Base-by-base conservation (phyloP, 2,888 invertebrate species). In the Diadromus collaris region DNA sequence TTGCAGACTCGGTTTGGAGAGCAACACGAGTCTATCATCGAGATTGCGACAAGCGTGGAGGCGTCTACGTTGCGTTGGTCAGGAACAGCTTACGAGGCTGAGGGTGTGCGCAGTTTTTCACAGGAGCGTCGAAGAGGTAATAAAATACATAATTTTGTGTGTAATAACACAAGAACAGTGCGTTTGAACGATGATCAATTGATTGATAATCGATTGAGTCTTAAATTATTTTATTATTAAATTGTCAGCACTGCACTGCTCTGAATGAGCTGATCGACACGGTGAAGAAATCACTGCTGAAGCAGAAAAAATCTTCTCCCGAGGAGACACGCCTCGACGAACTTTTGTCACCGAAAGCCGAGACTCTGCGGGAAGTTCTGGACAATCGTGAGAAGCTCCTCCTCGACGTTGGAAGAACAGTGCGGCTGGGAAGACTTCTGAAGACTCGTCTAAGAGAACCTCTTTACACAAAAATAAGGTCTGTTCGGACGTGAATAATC, bases 41-140 rank as follows among this genome's bases (percentile, higher is more conserved):
- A 92, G 92, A 85, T 91, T 96, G 83, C 93, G 94, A 76, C 92
- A 92, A 83, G 94, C 94, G 10, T 96, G 96, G 96, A 93, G 93
- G 83, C 92, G 93, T 78, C 92, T 96, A 60, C 92, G 95, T 80
- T 92, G 93, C 56, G 94, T 95, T 78, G 94, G 94, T 81, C 95
- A 95, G 89, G 96, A 96, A 90, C 95, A 95, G 87, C 93, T 95
- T 92, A 95, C 95, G 2, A 92, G 96, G 27, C 91, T 96, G 29
- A 93, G 95, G 79, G 95, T 96, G 44, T 95, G 95, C 3, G 94
- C 95, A 9, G 95, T 96, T 80, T 96, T 96, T 87, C 94, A 96
- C 88, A 92, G 95, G 80, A 95, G 95, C 76, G 89, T 90, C 56
- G 87, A 88, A 67, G 89, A 90, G 80, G 90, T 90, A 74, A 81